phyloP scores from a whole-genome alignment of 2,797 vertebrate genomes.

The Mastacembelus armatus region DNA sequence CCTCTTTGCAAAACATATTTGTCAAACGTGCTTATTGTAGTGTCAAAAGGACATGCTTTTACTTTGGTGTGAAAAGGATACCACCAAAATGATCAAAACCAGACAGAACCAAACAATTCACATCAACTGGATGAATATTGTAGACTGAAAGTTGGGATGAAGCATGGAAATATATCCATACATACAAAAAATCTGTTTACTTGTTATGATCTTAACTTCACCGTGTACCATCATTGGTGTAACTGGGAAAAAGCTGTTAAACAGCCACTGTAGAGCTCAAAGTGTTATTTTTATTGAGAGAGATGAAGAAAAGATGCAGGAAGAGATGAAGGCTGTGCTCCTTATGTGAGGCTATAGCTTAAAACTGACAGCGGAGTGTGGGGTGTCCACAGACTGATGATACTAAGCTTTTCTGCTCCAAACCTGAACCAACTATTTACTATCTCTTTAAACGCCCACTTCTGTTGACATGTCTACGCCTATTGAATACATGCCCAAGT shows the following conservation, averaged over 20 bases:
- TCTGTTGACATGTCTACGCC: background rate
- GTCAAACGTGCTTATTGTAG: constrained; percentile 20
- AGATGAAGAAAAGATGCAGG: background rate
- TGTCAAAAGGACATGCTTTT: constrained; percentile 9
- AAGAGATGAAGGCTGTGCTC: background rate
- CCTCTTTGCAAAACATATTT: background rate
- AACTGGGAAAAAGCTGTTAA: background rate
- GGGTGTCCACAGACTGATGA: background rate
- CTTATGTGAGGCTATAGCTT: background rate
- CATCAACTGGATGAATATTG: background rate
- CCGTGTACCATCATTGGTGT: no score
- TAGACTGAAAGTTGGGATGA: background rate
- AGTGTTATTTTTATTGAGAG: background rate
- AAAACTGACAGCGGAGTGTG: background rate
- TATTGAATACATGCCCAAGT: constrained; percentile 1
- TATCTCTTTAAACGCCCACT: constrained; percentile 2
- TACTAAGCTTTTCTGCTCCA: background rate
- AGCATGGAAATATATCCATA: no score
- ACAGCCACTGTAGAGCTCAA: background rate
- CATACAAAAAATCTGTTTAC: background rate
- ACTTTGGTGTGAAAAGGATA: background rate
- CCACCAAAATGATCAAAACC: constrained; percentile 16
- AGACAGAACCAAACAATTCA: background rate
- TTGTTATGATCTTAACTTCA: background rate
- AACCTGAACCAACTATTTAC: background rate